Conservation (phyloP, 2,888 invertebrate species). For the Polyploca ridens region DNA sequence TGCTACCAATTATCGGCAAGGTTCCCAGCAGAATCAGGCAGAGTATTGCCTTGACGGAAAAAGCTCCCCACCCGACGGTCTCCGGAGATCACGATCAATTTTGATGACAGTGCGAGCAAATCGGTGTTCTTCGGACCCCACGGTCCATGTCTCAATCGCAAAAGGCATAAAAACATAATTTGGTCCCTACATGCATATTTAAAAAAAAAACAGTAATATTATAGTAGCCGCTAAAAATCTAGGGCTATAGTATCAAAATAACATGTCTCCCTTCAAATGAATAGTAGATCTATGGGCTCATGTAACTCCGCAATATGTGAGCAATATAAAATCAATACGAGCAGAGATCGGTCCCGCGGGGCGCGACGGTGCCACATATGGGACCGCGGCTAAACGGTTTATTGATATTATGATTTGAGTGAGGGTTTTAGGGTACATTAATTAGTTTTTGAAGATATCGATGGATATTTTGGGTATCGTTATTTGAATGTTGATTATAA, state of each 20-base stretch:
- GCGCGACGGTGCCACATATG: conserved; percentile 44
- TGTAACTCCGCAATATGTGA: conserved; percentile 39
- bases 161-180: too few relatives aligned
- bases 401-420: conserved; percentile 47
- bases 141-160: too few relatives aligned
- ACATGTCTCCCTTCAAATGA: not conserved
- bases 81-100: too few relatives aligned
- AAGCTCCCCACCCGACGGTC: too few relatives aligned
- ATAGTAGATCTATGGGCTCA: not conserved
- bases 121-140: too few relatives aligned
- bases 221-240: not conserved
- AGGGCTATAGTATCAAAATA: not conserved
- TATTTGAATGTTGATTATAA: too few relatives aligned
- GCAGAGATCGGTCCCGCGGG: conserved; percentile 50
- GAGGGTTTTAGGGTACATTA: conserved; percentile 25
- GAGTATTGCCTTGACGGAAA: too few relatives aligned
- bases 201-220: too few relatives aligned
- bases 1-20: too few relatives aligned
- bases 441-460: conserved; percentile 14
- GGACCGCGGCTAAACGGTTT: conserved; percentile 45
- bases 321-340: conserved; percentile 64
- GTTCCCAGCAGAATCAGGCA: too few relatives aligned
- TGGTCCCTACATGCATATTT: too few relatives aligned
- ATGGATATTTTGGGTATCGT: not conserved
- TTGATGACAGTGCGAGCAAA: too few relatives aligned